Base-by-base conservation (phyloP, 1,140 invertebrate species). In the Calosoma granatense region DNA sequence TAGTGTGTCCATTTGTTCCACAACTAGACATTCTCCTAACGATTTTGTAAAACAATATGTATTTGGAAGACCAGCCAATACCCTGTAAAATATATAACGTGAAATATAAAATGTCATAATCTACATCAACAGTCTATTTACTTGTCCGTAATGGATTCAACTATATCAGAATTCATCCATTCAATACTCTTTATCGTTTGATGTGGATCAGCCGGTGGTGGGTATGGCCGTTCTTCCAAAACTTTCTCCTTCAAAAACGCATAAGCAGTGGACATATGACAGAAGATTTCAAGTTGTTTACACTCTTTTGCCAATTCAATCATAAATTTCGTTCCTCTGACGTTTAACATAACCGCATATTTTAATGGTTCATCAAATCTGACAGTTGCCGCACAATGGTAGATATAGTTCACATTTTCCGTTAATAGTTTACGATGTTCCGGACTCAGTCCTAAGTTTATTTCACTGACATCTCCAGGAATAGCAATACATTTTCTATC, bases 41-140 rank as follows among this genome's bases (percentile, higher is more conserved):
- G 90, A 88, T 75, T 96, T 96, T 0, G 92, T 95, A 64, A 90
- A 95, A 0, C 91, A 92, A 64, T 96, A 95, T 0, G 91, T 92
- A 65, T 95, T 95, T 1, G 92, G 92, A 55, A 90, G 77, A 47
- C 86, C 81, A 14, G 86, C 86, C 36, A 96, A 76, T 53, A 96
- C 77, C 65, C 82, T 85, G 67, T 14, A 71, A 74, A 57, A 52
- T 60, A 53, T 57, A 53, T 2, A 56, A 53, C 17, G 3, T 53
- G 2, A 30, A 53, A 53, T 11, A 22, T 15, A 53, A 17, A 53
- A 53, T 15, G 19, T 15, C 39, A 12, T 12, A 15, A 56, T 21
- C 20, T 39, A 54, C 20, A 58, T 55, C 2, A 20, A 54, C 17
- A 51, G 60, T 55, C 39, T 14, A 67, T 67, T 67, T 69, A 77